Conservation (phyloP, 2,797 vertebrate species). For the Scomberomorus guttatus region DNA sequence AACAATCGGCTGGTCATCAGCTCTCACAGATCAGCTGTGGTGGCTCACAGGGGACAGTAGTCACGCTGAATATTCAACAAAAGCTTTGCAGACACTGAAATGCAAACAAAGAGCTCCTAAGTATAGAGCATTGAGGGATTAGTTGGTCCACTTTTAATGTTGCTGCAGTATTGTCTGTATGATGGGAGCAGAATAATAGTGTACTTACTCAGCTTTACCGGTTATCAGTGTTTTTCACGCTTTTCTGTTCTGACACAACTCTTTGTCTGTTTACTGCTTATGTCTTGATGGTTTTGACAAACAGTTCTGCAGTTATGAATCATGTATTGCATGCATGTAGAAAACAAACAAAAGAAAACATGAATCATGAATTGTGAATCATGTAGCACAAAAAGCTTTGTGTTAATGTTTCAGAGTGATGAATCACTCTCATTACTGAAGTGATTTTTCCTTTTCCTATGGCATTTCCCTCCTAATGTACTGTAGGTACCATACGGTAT, state of each 20-base stretch:
- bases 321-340: not conserved
- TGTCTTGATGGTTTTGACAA: constrained; percentile 3
- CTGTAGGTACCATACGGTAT: not conserved
- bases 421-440: constrained; percentile 21
- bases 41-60: not conserved
- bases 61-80: constrained; percentile 9
- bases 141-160: constrained; percentile 5
- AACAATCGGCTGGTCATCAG: not conserved
- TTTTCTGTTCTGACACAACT: constrained; percentile 5
- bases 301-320: constrained; percentile 3
- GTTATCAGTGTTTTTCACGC: not conserved
- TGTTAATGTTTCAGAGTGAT: not conserved
- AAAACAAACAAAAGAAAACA: constrained; percentile 20
- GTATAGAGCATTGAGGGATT: not conserved
- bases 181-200: constrained; percentile 1
- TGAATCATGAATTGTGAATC: constrained; percentile 47
- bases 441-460: not conserved
- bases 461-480: not conserved
- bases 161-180: not conserved
- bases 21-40: not conserved
- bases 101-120: constrained; percentile 9
- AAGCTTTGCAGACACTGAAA: constrained; percentile 17
- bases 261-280: not conserved
- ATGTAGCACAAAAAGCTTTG: not conserved
- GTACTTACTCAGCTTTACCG: constrained; percentile 4